A percentile compares a stretch with the other conserved stretches of the same genome.
Evolutionary conservation across 2,797 vertebrate genomes (phyloP).

Genomic region (Pseudochirops corinnae): DNA sequence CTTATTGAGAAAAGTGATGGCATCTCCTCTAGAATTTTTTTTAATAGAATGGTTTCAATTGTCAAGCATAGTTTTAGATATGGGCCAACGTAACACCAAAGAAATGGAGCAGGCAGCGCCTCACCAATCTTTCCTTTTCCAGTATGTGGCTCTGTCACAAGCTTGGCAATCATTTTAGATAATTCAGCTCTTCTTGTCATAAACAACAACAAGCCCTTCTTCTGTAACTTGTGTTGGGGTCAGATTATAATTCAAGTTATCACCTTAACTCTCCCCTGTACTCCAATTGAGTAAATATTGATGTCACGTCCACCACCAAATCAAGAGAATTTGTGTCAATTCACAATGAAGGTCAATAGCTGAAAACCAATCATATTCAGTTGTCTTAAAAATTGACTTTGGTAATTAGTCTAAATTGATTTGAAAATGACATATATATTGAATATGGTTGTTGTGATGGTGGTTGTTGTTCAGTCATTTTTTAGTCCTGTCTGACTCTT

Average conservation of each 20-base stretch:
- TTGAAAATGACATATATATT: neutral
- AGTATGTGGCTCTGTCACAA: neutral
- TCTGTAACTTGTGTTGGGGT: neutral
- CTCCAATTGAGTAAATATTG: neutral
- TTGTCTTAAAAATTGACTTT: constrained; percentile 38
- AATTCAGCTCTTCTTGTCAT: neutral
- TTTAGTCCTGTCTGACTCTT: too few relatives aligned
- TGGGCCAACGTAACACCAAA: neutral
- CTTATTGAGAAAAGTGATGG: neutral
- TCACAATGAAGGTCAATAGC: constrained; percentile 16
- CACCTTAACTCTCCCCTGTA: neutral
- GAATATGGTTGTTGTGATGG: neutral
- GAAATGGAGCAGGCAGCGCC: neutral
- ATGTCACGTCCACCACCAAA: constrained; percentile 1
- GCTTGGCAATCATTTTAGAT: neutral
- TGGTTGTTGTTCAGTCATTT: neutral
- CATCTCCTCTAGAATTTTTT: constrained; percentile 18
- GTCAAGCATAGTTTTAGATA: neutral
- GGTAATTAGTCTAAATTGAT: neutral
- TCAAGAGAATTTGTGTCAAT: constrained; percentile 21
- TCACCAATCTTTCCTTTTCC: neutral
- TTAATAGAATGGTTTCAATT: constrained; percentile 16
- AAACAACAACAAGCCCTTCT: neutral
- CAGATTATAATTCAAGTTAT: neutral
- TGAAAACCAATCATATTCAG: constrained; percentile 35